Base-by-base conservation (phyloP, 2,797 vertebrate genomes). In the Diplodus puntazzo region DNA sequence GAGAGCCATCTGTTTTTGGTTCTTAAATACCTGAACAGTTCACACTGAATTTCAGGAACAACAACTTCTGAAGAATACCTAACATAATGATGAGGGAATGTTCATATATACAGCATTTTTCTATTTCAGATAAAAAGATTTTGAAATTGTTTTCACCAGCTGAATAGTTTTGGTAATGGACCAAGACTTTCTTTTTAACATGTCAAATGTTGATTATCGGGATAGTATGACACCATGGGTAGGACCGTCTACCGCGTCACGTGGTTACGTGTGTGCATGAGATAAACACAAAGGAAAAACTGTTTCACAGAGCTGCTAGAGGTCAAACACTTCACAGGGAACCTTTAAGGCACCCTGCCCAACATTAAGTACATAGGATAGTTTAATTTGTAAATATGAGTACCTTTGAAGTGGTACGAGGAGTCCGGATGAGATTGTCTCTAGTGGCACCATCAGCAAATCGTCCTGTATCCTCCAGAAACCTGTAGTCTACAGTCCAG, bases 401-500 rank as follows among this genome's bases (percentile, higher is more conserved):
- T 89, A 95, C 95, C 81, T 86, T 88, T 0, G 49, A 60, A 57
- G 87, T 90, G 10, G 50, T 50, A 0, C 53, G 81, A 16, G 87
- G 90, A 59, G 53, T 48, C 53, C 45, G 93, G 72, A 95, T 59
- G 20, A 94, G 85, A 27, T 20, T 4, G 80, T 97, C 96, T 92
- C 98, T 96, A 83, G 90, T 94, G 80, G 97, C 93, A 18, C 95
- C 76, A 61, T 98, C 97, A 34, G 96, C 94, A 85, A 97, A 93
- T 79, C 98, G 95, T 66, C 96, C 96, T 0, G 96, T 95, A 34
- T 99, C 98, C 94, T 99, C 98, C 84, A 99, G 93, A 83, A 98
- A 97, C 76, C 97, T 95, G 93, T 99, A 99, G 95, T 99, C 98
- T 99, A 73, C 67, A 73, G 18, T 95, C 65, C 18, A 79, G 49